Base-by-base conservation (phyloP, 1,140 invertebrate species). In the Dendrolimus punctatus region DNA sequence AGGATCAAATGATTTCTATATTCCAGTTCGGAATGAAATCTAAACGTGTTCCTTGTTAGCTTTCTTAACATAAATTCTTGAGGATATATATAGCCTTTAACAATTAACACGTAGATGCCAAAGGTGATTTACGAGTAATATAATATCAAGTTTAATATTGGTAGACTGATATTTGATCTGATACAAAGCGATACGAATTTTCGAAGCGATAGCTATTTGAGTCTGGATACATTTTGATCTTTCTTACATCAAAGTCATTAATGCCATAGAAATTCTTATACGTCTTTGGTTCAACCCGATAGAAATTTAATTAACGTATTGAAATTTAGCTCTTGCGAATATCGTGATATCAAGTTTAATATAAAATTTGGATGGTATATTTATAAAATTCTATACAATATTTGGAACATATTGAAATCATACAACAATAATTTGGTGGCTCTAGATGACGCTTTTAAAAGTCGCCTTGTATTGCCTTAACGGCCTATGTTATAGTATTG, bases 391-490 rank as follows among this genome's bases (percentile, higher is more conserved):
- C 23, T 23, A 23, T 23, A 23, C 23, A 39, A 46, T 51, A 51
- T 55, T 38, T 48, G 52, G 10, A 51, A 50, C 46, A 10, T 55
- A 48, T 55, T 55, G 46, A 43, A 53, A 56, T 52, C 45, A 54
- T 41, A 51, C 39, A 55, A 40, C 23, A 40, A 40, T 37, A 39
- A 5, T 6, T 47, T 55, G 50, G 52, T 46, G 58, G 44, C 47
- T 49, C 37, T 50, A 49, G 46, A 38, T 42, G 54, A 69, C 55
- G 61, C 70, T 65, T 70, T 66, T 23, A 23, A 65, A 53, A 57
- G 64, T 68, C 71, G 75, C 76, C 79, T 80, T 78, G 71, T 69
- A 72, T 69, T 76, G 75, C 72, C 72, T 73, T 76, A 73, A 64
- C 53, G 75, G 72, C 73, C 67, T 54, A 64, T 62, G 57, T 50